phyloP scores from a whole-genome alignment of 2,113 vertebrate genomes.

The Galeopterus variegatus region DNA sequence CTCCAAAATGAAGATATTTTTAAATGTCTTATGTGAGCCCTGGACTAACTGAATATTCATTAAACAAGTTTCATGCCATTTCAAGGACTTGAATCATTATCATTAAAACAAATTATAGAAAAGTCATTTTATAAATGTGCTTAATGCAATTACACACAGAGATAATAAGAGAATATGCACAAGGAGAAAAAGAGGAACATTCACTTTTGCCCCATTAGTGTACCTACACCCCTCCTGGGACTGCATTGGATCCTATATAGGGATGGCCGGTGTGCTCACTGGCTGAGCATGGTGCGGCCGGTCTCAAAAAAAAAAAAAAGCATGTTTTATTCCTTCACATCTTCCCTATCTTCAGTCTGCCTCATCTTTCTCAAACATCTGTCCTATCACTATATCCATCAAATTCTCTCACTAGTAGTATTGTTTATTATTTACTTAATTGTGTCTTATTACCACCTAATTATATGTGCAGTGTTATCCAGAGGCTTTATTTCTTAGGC shows the following conservation, averaged over 20 bases:
- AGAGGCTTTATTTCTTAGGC: neutral
- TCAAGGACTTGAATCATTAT: neutral
- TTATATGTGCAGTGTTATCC: neutral
- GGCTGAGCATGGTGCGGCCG: too few relatives aligned
- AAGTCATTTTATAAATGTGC: neutral
- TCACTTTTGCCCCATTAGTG: neutral
- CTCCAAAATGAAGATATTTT: slow-evolving; percentile 22
- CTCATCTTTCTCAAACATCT: neutral
- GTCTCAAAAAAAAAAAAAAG: too few relatives aligned
- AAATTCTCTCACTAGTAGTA: neutral
- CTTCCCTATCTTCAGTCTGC: neutral
- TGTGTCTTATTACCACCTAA: neutral
- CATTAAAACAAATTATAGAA: neutral
- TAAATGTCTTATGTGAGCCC: neutral
- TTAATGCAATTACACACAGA: neutral
- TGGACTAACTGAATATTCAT: neutral
- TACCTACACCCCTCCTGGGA: neutral
- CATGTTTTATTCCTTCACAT: neutral
- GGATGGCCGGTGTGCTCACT: too few relatives aligned
- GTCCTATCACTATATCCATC: neutral
- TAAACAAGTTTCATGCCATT: neutral
- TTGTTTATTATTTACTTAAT: neutral
- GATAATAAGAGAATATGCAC: neutral
- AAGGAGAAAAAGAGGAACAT: neutral
- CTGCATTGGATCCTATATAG: too few relatives aligned